Percentiles rank a stretch among this genome's conserved stretches.
Evolutionary conservation across 1,140 invertebrate genomes (phyloP).

Genomic region (Trialeurodes vaporariorum): DNA sequence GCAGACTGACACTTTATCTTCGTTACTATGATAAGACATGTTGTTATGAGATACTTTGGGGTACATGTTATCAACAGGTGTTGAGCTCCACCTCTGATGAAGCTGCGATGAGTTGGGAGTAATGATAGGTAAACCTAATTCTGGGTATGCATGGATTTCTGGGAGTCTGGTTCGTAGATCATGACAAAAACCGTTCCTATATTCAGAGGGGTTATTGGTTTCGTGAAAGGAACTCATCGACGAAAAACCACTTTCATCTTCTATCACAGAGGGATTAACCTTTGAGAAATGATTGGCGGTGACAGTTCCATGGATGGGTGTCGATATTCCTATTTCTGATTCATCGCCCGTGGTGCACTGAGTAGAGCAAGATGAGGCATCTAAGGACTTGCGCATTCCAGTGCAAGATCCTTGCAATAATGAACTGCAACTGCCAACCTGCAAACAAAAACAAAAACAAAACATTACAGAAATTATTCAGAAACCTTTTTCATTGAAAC

Average conservation of each 20-base stretch:
- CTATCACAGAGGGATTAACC: constrained; percentile 25
- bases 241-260: constrained; percentile 70
- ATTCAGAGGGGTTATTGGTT: constrained; percentile 43
- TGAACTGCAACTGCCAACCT: constrained; percentile 26
- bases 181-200: background rate
- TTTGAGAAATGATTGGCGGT: constrained; percentile 6
- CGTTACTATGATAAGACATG: background rate
- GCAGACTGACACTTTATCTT: background rate
- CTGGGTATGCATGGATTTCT: background rate
- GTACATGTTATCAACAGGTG: background rate
- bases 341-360: background rate
- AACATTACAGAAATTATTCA: too few species aligned
- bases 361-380: constrained; percentile 13
- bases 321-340: constrained; percentile 5
- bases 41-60: background rate
- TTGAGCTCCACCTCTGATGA: background rate
- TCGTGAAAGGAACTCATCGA: constrained; percentile 71
- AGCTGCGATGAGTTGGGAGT: background rate
- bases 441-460: constrained; percentile 9
- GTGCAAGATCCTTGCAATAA: constrained; percentile 19
- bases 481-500: too few species aligned
- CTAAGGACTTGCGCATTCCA: constrained; percentile 19
- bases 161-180: background rate
- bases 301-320: constrained; percentile 7
- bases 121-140: background rate